Percentiles rank a stretch among this genome's conserved stretches.
phyloP scores from a whole-genome alignment of 2,113 vertebrate species.

The Chitala chitala region DNA sequence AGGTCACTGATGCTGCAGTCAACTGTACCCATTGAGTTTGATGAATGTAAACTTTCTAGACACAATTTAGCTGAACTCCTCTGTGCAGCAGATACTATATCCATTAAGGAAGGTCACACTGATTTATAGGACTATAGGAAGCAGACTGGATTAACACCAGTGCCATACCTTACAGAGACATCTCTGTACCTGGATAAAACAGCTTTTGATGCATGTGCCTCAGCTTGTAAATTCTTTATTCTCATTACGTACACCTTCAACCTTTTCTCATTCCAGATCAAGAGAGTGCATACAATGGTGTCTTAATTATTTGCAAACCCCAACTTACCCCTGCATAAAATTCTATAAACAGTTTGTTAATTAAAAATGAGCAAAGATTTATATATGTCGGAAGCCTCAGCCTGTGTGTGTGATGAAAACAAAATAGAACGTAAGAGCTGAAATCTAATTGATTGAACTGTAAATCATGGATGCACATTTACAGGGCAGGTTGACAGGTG shows the following conservation, averaged over 20 bases:
- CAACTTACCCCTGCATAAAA: not conserved
- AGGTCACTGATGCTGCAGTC: no score
- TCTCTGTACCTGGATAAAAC: not conserved
- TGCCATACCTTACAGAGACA: not conserved
- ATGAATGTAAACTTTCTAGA: not conserved
- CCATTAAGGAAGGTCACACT: not conserved
- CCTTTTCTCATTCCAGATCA: constrained; percentile 1
- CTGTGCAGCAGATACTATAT: not conserved
- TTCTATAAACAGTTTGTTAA: not conserved
- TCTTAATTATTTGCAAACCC: constrained; percentile 10
- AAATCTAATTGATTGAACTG: no score
- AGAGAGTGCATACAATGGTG: not conserved
- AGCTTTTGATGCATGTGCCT: not conserved
- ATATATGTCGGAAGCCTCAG: not conserved
- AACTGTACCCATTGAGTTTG: no score
- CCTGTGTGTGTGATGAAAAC: not conserved
- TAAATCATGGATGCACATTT: no score
- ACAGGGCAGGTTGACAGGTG: no score
- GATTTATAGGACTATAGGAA: not conserved
- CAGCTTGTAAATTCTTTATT: not conserved
- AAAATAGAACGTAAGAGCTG: no score
- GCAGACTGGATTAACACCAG: not conserved
- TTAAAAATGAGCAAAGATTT: constrained; percentile 16
- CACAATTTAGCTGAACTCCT: not conserved
- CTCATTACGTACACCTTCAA: not conserved